Base-by-base conservation (phyloP, 1,140 invertebrate genomes). In the Gonatopus flavifemur region DNA sequence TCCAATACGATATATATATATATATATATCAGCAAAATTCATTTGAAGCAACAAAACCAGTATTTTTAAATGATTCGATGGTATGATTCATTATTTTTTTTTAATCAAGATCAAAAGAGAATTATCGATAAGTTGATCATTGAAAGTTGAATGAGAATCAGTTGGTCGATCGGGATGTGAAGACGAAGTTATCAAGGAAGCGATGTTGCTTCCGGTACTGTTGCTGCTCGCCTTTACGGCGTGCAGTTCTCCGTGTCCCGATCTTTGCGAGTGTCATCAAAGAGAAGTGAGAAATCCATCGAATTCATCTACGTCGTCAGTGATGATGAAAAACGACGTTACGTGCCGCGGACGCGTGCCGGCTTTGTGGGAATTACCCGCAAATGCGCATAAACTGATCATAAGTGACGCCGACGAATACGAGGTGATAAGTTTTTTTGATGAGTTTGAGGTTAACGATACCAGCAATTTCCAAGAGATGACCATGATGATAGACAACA, bases 201-300 rank as follows among this genome's bases (percentile, higher is more conserved):
- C 62, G 40, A 72, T 71, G 73, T 72, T 66, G 69, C 62, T 73
- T 57, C 58, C 59, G 49, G 55, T 67, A 41, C 44, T 62, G 20
- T 41, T 67, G 35, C 53, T 74, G 64, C 66, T 74, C 61, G 70
- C 64, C 70, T 59, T 62, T 52, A 66, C 71, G 70, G 70, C 70
- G 60, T 69, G 66, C 55, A 58, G 67, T 41, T 67, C 57, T 47
- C 66, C 65, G 37, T 71, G 69, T 56, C 69, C 72, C 3, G 64
- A 70, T 42, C 32, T 52, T 15, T 74, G 72, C 41, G 50, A 65
- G 54, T 73, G 71, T 38, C 55, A 66, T 30, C 58, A 38, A 25
- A 48, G 30, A 36, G 19, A n/a, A n/a, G n/a, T n/a, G n/a, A 13
- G 13, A 18, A n/a, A n/a, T n/a, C n/a, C n/a, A n/a, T n/a, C n/a